Conservation (phyloP, 2,113 vertebrate genomes). For the Epinephelus cyanopodus region DNA sequence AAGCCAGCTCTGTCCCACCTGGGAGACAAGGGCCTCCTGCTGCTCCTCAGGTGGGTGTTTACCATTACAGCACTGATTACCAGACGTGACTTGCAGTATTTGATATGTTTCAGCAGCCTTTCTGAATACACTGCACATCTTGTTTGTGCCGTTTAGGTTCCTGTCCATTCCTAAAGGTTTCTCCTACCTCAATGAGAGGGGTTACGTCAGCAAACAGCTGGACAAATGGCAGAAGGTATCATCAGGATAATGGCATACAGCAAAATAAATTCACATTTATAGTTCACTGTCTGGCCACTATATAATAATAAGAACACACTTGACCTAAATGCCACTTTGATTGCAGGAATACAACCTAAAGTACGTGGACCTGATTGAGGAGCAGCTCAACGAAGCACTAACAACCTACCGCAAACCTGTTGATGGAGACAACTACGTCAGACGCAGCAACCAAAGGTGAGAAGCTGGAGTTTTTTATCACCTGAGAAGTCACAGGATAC, state of each 20-base stretch:
- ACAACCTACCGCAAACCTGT: constrained; percentile 98
- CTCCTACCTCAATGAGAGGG: constrained; percentile 97
- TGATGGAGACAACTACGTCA: constrained; percentile 98
- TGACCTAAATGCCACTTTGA: not conserved
- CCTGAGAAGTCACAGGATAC: not conserved
- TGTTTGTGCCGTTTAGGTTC: constrained; percentile 87
- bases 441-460: constrained; percentile 97
- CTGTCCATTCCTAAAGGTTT: constrained; percentile 99
- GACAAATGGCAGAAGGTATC: constrained; percentile 99
- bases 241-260: not conserved
- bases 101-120: not conserved
- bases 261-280: not conserved
- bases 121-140: not conserved
- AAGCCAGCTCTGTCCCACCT: constrained; percentile 98
- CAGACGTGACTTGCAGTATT: not conserved
- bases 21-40: constrained; percentile 96
- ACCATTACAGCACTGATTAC: not conserved
- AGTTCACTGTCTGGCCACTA: not conserved
- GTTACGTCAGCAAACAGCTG: constrained; percentile 96
- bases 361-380: constrained; percentile 97
- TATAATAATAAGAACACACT: not conserved
- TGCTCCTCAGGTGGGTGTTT: constrained; percentile 91
- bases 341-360: constrained; percentile 96
- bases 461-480: not conserved
- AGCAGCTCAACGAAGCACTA: constrained; percentile 98